Evolutionary conservation across 92 coral and sea anemone genomes (phyloP), one percentile per base, ranked within the genome.

Genomic region (Micromussa lordhowensis): DNA sequence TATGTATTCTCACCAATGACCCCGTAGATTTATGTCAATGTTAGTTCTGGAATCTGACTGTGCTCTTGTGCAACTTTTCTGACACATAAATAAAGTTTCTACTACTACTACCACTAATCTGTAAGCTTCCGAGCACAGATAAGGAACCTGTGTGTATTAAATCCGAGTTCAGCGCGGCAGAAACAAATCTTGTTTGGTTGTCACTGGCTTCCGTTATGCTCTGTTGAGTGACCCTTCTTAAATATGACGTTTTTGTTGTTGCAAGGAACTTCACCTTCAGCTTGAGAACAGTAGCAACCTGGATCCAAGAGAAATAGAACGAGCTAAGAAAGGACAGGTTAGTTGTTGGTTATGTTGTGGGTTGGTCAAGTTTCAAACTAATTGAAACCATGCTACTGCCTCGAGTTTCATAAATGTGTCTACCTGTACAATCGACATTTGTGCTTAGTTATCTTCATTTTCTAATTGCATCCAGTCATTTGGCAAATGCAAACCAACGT

Each of bases 271-370:
- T 58, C 96, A 98, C 70, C 87, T 81, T 54, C 90, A 89, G 80
- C 91, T 98, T 68, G 94, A 94, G 51, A 96, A 93, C 92, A 96
- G 99, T 75, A 44, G 51, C 51, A 98, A 98, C 81, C 79, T 98
- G 82, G 99, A 98, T 84, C 94, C 94, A 16, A 93, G 91, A 78
- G 99, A 98, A 75, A 29, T 98, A 6, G 92, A 94, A 49, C 92
- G 90, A 38, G 99, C 99, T 49, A 90, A 89, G 91, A 98, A 94
- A 79, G 99, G 99, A 36, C 99, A 95, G 94, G 97, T 94, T n/a
- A 68, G 87, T 82, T 26, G 38, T 10, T 1, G 11, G 30, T 24
- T 59, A 4, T 21, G 22, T 55, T 16, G 61, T 0, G 5, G 61
- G 4, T 19, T 55, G 69, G 12, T 63, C 69, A 63, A 63, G n/a